Conservation (phyloP, 1,140 invertebrate species). For the Zaprionus gabonicus region DNA sequence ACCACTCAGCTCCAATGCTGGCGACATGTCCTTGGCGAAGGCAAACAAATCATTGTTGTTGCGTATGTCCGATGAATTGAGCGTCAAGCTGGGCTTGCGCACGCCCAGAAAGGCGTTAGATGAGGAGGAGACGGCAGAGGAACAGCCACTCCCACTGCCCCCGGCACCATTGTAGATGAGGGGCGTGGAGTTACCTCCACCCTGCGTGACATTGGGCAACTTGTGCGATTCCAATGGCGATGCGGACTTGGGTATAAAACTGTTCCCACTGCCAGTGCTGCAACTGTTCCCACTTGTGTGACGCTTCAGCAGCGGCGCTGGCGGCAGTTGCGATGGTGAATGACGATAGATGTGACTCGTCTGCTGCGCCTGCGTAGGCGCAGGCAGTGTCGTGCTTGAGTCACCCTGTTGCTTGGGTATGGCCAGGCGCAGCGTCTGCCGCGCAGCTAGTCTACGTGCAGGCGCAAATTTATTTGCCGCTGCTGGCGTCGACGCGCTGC, state of each 20-base stretch:
- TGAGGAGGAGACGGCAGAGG: constrained; percentile 35
- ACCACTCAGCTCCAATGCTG: constrained; percentile 68
- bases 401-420: constrained; percentile 81
- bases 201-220: constrained; percentile 76
- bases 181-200: constrained; percentile 18
- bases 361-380: constrained; percentile 37
- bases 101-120: constrained; percentile 63
- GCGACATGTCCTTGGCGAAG: constrained; percentile 80
- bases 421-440: constrained; percentile 76
- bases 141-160: constrained; percentile 39
- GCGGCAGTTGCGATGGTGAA: constrained; percentile 78
- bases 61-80: constrained; percentile 76
- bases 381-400: constrained; percentile 2
- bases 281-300: constrained; percentile 10
- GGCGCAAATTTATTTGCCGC: constrained; percentile 78
- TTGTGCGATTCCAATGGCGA: constrained; percentile 77
- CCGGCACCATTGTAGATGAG: constrained; percentile 25
- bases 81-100: constrained; percentile 74
- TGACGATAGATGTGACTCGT: constrained; percentile 58
- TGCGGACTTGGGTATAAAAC: constrained; percentile 69
- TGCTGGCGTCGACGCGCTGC: constrained; percentile 15
- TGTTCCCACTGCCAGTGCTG: constrained; percentile 18
- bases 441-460: constrained; percentile 80
- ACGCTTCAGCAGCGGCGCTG: constrained; percentile 72
- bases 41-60: constrained; percentile 80